Evolutionary conservation across 2,888 invertebrate genomes (phyloP).

Genomic region (Ethmia dodecea): DNA sequence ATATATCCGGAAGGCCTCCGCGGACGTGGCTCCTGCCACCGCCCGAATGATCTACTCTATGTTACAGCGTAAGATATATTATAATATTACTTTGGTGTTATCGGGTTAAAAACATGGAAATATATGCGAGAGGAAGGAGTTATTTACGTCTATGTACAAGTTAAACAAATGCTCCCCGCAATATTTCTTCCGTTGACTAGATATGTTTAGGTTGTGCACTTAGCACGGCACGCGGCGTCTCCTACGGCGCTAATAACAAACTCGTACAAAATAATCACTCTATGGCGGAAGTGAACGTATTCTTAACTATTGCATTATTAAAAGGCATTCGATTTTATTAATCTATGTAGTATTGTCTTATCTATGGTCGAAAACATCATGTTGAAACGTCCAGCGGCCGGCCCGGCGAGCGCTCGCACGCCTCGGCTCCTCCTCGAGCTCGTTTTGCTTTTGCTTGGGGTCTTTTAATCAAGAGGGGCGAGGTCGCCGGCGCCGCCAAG

Average conservation of each 20-base stretch:
- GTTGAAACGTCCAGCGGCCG: background rate
- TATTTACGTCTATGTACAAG: conserved; percentile 53
- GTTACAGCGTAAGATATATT: too few relatives aligned
- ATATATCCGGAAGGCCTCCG: conserved; percentile 49
- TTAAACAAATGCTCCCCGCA: conserved; percentile 38
- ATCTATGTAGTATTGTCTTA: conserved; percentile 75
- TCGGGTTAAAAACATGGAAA: conserved; percentile 47
- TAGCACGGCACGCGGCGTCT: conserved; percentile 41
- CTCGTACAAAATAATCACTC: conserved; percentile 65
- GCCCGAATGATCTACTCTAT: too few relatives aligned
- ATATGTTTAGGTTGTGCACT: conserved; percentile 73
- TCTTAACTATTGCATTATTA: conserved; percentile 68
- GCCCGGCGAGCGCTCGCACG: background rate
- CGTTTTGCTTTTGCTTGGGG: too few relatives aligned
- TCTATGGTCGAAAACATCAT: conserved; percentile 61
- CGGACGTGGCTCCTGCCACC: too few relatives aligned
- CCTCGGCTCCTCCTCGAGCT: background rate
- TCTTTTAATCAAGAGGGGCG: background rate
- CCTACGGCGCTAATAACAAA: conserved; percentile 44
- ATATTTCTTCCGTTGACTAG: conserved; percentile 69
- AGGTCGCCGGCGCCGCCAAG: background rate
- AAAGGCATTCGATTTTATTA: conserved; percentile 64
- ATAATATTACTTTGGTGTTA: conserved; percentile 31
- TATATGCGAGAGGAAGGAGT: conserved; percentile 67
- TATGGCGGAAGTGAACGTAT: conserved; percentile 59